Base-by-base conservation (phyloP, 1,140 invertebrate genomes). In the Bombus soroeensis region DNA sequence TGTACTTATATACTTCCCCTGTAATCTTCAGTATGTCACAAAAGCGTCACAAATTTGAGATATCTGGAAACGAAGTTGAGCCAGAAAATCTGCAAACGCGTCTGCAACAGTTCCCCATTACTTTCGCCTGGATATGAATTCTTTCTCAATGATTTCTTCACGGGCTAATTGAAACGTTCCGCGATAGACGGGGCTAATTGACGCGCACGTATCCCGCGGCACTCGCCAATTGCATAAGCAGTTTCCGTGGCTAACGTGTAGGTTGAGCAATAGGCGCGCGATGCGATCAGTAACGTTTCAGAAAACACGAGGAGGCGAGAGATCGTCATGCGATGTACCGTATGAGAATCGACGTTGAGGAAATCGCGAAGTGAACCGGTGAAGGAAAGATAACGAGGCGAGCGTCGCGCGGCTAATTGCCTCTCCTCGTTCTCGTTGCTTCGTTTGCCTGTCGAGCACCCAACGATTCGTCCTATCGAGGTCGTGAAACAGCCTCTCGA, bases 161-260 rank as follows among this genome's bases (percentile, higher is more conserved):
- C 10, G 34, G 39, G 43, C 2, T 85, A 85, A 85, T 85, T 85
- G 77, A 85, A 85, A 80, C 68, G 83, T 85, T 62, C 68, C 68
- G 6, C 47, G 66, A 34, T 18, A 75, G 68, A 80, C 76, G 68
- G 43, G 66, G 53, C 53, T 85, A 85, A 85, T 85, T 85, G 77
- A 80, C 77, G 77, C 77, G 83, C 32, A 47, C 32, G 76, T 72
- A 39, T 71, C 57, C 57, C 75, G 75, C 32, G 68, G 22, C 83
- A 71, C n/a, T 64, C 34, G 68, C 39, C 32, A 62, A 80, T 85
- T 80, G 83, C 77, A 73, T 80, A 85, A 85, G 76, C 66, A 71
- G 83, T 72, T 80, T 71, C 28, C 76, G 76, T 18, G 83, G 47
- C 83, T 68, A 62, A 57, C 73, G 12, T 53, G 64, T 18, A 6